Percentiles rank a stretch among this genome's conserved stretches.
These are phyloP conservation scores for Zoanthus sansibaricus DNA, from an alignment of 92 coral and sea anemone species.

Conservation along the genomic window DNA sequence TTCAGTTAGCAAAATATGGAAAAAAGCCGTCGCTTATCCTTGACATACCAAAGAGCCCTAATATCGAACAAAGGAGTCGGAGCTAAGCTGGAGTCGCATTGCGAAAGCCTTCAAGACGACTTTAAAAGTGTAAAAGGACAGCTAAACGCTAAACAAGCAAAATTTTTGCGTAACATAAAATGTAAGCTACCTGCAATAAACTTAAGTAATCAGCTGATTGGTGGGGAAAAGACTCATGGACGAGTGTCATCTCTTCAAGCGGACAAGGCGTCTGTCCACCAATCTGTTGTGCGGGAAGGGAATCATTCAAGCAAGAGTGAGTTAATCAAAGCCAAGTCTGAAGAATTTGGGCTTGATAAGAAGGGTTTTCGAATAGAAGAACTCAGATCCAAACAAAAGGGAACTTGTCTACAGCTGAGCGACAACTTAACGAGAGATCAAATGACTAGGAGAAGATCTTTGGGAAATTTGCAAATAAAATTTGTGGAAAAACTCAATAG, in stretches of 20 bases:
- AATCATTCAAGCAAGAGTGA: background rate
- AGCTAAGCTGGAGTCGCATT: conserved; percentile 58
- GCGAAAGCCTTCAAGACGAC: conserved; percentile 52
- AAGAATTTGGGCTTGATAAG: background rate
- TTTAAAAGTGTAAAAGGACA: conserved; percentile 41
- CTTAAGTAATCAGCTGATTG: conserved; percentile 10
- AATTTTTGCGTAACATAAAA: conserved; percentile 55
- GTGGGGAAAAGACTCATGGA: background rate
- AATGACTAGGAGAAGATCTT: conserved; percentile 9
- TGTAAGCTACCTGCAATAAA: conserved; percentile 66
- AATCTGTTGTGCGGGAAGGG: background rate
- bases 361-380: background rate
- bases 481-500: background rate
- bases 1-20: background rate
- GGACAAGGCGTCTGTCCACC: conserved; percentile 3
- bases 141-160: conserved; percentile 60
- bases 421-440: background rate
- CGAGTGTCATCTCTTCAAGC: background rate
- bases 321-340: conserved; percentile 8
- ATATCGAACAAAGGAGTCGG: conserved; percentile 53
- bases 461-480: conserved; percentile 9
- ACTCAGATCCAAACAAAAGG: background rate
- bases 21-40: conserved; percentile 37
- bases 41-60: conserved; percentile 54
- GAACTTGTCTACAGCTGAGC: background rate